Percentiles rank a stretch among this genome's conserved stretches.
Evolutionary conservation across 2,797 vertebrate genomes (phyloP).

Genomic region (Enteromius treurensis): DNA sequence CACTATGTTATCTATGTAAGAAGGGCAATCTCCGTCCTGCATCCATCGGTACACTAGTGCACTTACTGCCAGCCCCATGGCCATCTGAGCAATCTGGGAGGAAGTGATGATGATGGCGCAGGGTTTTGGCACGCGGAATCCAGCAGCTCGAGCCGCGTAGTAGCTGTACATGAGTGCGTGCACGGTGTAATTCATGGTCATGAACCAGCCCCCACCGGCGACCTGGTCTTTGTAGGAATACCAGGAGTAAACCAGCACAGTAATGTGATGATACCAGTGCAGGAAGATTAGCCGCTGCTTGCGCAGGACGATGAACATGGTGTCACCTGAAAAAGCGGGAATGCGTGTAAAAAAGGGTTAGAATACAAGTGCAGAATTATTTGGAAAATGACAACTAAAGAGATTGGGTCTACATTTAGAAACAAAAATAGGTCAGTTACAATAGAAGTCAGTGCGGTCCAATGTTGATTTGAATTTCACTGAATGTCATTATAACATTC

Average conservation of each 20-base stretch:
- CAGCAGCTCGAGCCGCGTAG: constrained; percentile 80
- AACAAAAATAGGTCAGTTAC: neutral
- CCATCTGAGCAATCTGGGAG: constrained; percentile 88
- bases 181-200: constrained; percentile 87
- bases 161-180: constrained; percentile 89
- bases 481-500: neutral
- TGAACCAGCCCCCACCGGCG: constrained; percentile 85
- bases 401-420: neutral
- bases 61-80: constrained; percentile 75
- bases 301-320: constrained; percentile 86
- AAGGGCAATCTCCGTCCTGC: constrained; percentile 75
- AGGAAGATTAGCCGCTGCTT: constrained; percentile 90
- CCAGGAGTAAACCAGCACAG: constrained; percentile 85
- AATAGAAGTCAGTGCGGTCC: neutral
- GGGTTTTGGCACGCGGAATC: constrained; percentile 71
- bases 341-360: neutral
- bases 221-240: constrained; percentile 83
- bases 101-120: constrained; percentile 83
- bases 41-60: constrained; percentile 80
- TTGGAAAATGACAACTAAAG: neutral
- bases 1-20: constrained; percentile 70
- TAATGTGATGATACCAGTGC: constrained; percentile 93
- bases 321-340: constrained; percentile 79
- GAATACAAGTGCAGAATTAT: neutral
- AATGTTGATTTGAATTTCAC: neutral